These are phyloP conservation scores for Achroia grisella DNA, from an alignment of 1,140 invertebrate species.

Conservation along the genomic window DNA sequence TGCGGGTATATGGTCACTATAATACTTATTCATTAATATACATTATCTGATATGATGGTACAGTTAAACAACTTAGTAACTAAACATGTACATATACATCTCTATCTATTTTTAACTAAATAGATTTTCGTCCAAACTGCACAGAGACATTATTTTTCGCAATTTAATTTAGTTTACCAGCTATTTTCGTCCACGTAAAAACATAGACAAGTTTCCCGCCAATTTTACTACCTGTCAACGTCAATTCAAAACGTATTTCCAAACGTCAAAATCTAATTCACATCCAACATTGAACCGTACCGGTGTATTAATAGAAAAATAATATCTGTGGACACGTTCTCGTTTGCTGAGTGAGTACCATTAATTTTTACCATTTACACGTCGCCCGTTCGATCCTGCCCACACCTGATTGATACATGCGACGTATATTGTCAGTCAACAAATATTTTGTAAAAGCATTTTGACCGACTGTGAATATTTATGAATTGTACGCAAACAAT, in stretches of 20 bases:
- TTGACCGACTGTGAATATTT: constrained; percentile 55
- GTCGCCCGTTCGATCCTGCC: constrained; percentile 37
- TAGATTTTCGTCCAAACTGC: too few relatives aligned
- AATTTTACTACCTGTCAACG: constrained; percentile 30
- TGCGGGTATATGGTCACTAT: too few relatives aligned
- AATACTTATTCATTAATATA: too few relatives aligned
- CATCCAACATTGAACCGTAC: constrained; percentile 18
- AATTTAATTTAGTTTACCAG: too few relatives aligned
- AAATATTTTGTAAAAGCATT: constrained; percentile 50
- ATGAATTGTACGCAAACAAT: constrained; percentile 41
- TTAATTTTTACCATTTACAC: constrained; percentile 48
- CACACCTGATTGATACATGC: constrained; percentile 50
- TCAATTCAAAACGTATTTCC: constrained; percentile 32
- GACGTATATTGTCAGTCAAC: constrained; percentile 57
- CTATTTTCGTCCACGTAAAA: constrained; percentile 10
- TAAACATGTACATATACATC: too few relatives aligned
- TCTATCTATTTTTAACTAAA: too few relatives aligned
- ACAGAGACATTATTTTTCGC: too few relatives aligned
- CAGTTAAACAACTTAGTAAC: too few relatives aligned
- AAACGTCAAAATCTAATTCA: constrained; percentile 24
- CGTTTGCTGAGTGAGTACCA: constrained; percentile 3
- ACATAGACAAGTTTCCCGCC: constrained; percentile 42
- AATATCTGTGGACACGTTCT: background rate
- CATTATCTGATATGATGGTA: too few relatives aligned
- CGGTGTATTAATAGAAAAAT: constrained; percentile 8